phyloP scores from a whole-genome alignment of 92 coral and sea anemone species.

The Micromussa lordhowensis region DNA sequence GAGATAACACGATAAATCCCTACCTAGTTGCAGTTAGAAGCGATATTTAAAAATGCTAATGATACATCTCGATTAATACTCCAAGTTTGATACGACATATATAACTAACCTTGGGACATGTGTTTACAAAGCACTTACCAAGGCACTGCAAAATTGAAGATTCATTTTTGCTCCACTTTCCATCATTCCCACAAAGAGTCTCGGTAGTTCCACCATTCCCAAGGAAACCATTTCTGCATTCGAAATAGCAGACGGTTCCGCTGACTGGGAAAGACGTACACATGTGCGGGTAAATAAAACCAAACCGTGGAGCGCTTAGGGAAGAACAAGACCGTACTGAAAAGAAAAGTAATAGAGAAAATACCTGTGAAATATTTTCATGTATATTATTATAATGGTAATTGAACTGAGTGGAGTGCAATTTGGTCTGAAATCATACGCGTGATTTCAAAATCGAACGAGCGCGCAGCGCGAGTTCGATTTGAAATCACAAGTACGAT shows the following conservation, averaged over 20 bases:
- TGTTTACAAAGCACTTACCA: conserved; percentile 4
- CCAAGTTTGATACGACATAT: too few relatives aligned
- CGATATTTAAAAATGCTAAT: too few relatives aligned
- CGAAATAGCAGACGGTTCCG: conserved; percentile 26
- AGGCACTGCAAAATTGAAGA: conserved; percentile 24
- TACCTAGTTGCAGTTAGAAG: background rate
- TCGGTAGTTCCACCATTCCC: background rate
- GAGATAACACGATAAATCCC: background rate
- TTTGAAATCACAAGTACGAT: too few relatives aligned
- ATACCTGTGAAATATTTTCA: too few relatives aligned
- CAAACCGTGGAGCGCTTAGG: conserved; percentile 43
- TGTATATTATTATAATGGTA: too few relatives aligned
- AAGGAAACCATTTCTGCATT: conserved; percentile 29
- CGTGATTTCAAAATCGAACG: too few relatives aligned
- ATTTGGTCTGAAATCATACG: too few relatives aligned
- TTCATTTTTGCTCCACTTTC: conserved; percentile 31
- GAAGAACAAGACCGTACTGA: conserved; percentile 61
- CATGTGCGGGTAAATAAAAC: conserved; percentile 64
- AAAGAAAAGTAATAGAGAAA: background rate
- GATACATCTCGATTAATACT: too few relatives aligned
- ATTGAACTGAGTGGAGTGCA: too few relatives aligned
- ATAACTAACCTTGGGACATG: too few relatives aligned
- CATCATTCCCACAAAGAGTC: conserved; percentile 23
- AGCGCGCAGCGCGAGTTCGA: too few relatives aligned
- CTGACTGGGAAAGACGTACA: conserved; percentile 31